These are phyloP conservation scores for Phrixothrix hirtus DNA, from an alignment of 2,888 invertebrate species.

Conservation along the genomic window DNA sequence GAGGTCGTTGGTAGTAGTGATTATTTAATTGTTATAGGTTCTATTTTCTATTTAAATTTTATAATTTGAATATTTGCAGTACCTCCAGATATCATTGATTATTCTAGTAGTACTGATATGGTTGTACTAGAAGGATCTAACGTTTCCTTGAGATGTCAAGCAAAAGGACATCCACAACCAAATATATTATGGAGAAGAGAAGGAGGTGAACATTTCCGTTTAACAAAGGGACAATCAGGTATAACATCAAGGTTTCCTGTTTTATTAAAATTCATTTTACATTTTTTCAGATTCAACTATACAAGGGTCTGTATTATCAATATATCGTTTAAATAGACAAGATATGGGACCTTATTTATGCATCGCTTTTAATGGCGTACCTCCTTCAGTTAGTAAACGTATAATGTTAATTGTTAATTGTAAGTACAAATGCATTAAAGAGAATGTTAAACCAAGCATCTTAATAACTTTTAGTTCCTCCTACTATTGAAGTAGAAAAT, in stretches of 20 bases:
- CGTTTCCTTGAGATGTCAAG: constrained; percentile 81
- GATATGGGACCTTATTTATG: constrained; percentile 83
- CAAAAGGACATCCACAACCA: constrained; percentile 85
- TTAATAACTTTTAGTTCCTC: constrained; percentile 60
- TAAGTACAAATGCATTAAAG: constrained; percentile 52
- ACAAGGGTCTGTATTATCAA: constrained; percentile 70
- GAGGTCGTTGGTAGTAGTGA: constrained; percentile 82
- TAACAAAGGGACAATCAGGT: constrained; percentile 7
- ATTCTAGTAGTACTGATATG: constrained; percentile 82
- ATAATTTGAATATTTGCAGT: too few relatives aligned
- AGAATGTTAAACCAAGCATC: neutral
- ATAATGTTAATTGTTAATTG: constrained; percentile 84
- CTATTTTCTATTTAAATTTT: too few relatives aligned
- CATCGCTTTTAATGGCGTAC: constrained; percentile 82
- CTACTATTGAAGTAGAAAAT: constrained; percentile 69
- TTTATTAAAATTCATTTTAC: constrained; percentile 1
- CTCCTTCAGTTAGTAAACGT: constrained; percentile 86
- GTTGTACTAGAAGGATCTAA: constrained; percentile 83
- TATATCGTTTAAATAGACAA: constrained; percentile 71
- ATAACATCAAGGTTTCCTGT: too few relatives aligned
- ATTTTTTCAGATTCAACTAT: constrained; percentile 65
- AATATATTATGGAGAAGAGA: constrained; percentile 85
- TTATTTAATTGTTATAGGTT: too few relatives aligned
- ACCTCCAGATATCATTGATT: constrained; percentile 83
- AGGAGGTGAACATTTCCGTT: constrained; percentile 57